phyloP scores from a whole-genome alignment of 2,113 vertebrate species.

The Peromyscus polionotus region DNA sequence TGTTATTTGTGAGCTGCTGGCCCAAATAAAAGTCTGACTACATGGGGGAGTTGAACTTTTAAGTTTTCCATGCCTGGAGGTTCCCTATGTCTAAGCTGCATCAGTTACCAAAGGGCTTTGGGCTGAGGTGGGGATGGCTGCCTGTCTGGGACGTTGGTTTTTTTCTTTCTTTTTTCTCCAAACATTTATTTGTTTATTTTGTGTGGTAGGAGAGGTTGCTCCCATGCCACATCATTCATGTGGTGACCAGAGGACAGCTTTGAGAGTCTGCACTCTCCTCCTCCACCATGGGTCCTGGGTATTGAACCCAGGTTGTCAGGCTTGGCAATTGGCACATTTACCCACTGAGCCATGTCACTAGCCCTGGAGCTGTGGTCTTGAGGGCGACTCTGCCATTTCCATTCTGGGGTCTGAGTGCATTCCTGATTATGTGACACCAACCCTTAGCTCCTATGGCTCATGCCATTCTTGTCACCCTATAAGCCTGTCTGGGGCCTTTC shows the following conservation, averaged over 20 bases:
- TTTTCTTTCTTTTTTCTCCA: neutral
- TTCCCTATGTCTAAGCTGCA: neutral
- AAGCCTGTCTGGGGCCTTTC: neutral
- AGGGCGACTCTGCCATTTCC: neutral
- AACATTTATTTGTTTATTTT: neutral
- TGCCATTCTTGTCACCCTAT: fast-evolving
- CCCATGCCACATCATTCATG: neutral
- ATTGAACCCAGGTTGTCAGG: neutral
- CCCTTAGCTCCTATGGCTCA: neutral
- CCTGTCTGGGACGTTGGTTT: neutral
- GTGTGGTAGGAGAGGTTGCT: neutral
- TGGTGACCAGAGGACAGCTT: neutral
- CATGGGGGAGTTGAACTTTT: neutral
- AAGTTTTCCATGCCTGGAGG: neutral
- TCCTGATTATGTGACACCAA: no score
- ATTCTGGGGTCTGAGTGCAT: neutral
- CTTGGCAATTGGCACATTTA: neutral
- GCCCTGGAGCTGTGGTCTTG: no score
- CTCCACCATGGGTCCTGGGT: neutral
- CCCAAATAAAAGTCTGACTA: no score
- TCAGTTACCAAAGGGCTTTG: neutral
- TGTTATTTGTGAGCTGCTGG: no score
- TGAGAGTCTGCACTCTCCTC: neutral
- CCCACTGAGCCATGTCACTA: neutral
- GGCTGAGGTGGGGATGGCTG: neutral